Conservation (phyloP, 1,140 invertebrate species). For the Oppia nitens region DNA sequence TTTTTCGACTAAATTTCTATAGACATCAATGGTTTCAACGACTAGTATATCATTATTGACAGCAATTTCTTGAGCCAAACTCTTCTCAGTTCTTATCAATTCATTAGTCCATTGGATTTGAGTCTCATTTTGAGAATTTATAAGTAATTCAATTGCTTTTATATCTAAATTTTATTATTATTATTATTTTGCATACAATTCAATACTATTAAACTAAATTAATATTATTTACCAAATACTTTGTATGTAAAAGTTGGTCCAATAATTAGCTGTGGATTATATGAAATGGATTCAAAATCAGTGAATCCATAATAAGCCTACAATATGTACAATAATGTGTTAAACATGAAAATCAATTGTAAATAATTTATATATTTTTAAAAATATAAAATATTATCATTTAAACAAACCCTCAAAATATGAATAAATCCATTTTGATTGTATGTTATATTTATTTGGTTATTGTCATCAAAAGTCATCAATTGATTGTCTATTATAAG, state of each 20-base stretch:
- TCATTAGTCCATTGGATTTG: conserved; percentile 12
- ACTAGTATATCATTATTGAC: conserved; percentile 16
- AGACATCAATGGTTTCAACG: conserved; percentile 16
- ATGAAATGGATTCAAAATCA: conserved; percentile 12
- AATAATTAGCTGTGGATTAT: not conserved
- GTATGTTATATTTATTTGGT: not conserved
- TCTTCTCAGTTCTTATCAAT: conserved; percentile 2
- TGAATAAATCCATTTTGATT: not conserved
- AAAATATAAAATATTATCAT: not conserved
- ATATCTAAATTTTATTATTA: not conserved
- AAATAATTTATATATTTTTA: conserved; percentile 4
- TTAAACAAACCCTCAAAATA: conserved; percentile 2
- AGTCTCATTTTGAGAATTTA: not conserved
- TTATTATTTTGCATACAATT: conserved; percentile 6
- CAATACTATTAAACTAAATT: not conserved
- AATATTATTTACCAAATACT: not conserved
- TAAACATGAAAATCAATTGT: no score
- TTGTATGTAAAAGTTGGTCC: not conserved
- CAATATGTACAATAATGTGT: no score
- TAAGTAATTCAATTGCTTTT: not conserved
- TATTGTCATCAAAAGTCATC: not conserved
- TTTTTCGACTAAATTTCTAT: conserved; percentile 19
- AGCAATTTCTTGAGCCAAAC: conserved; percentile 9
- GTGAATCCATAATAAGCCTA: conserved; percentile 3
- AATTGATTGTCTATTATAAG: not conserved